A percentile compares a stretch with the other conserved stretches of the same genome.
These are phyloP conservation scores for Lepilemur ruficaudatus DNA, from an alignment of 2,797 vertebrate genomes.

Conservation along the genomic window DNA sequence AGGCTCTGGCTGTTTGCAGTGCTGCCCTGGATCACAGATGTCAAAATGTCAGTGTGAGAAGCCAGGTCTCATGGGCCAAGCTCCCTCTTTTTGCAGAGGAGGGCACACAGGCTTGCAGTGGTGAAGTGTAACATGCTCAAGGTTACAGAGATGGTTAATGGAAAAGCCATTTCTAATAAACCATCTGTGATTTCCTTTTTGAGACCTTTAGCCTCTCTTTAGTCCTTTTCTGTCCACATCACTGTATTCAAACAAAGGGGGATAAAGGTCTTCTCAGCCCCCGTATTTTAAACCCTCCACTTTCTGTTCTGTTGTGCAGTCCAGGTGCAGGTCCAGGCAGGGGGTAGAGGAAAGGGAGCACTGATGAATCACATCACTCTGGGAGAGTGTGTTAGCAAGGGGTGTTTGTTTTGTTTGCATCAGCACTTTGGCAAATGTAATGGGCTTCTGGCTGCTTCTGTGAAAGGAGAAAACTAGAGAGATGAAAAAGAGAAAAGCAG, in stretches of 20 bases:
- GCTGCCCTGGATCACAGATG: not conserved
- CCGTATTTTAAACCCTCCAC: not conserved
- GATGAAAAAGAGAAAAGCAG: not conserved
- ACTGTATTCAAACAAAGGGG: not conserved
- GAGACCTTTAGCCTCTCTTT: conserved; percentile 28
- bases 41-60: not conserved
- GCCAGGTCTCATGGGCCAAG: not conserved
- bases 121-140: not conserved
- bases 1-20: not conserved
- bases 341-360: not conserved
- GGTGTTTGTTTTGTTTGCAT: not conserved
- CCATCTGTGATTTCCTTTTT: conserved; percentile 6
- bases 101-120: not conserved
- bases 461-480: not conserved
- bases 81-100: not conserved
- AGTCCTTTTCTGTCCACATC: not conserved
- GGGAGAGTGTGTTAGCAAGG: not conserved
- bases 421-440: not conserved
- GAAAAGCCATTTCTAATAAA: conserved; percentile 65
- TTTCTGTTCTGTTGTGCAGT: not conserved
- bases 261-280: not conserved
- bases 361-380: not conserved
- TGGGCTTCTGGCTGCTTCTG: not conserved
- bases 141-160: conserved; percentile 46
- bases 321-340: not conserved